Evolutionary conservation across 2,113 vertebrate genomes (phyloP), one percentile per base, ranked within the genome.

Genomic region (Carassius carassius): DNA sequence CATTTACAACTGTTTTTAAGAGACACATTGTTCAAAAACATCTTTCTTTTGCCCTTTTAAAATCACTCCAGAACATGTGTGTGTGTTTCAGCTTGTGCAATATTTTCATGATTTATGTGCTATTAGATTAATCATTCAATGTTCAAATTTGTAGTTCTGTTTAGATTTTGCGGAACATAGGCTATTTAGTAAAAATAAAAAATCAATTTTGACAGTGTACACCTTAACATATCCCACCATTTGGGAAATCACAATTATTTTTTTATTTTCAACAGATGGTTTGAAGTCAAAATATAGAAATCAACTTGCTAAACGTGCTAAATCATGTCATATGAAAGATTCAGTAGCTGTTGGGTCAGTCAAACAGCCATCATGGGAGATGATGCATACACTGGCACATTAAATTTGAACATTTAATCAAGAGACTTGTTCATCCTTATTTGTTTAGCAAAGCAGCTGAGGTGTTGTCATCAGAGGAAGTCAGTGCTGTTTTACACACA

Each of bases 391-490:
- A 54, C 49, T 32, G 23, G 49, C 74, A 54, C 23, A 54, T 76
- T 54, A 54, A 16, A 76, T 29, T 16, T 76, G 1, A 54, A 32
- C 74, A 76, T 54, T 76, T 49, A 19, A 76, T 76, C 47, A 17
- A 76, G 54, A 76, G 16, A 51, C 47, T 54, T 76, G 23, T 63
- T 63, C 78, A 65, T 79, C 81, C 25, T 70, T 83, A 92, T 93
- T 93, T 94, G 92, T 51, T 89, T 92, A 88, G 92, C 91, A 92
- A 94, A 93, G 87, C 88, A 78, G 70, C 23, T 0, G 72, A 63
- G 86, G 63, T 70, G 80, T 84, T 92, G 75, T 87, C 81, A 86
- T 10, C 83, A 90, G 85, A 87, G 88, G 85, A 79, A 69, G 81
- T 89, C 89, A 89, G 88, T 91, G 91, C 86, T 90, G 89, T 70